Conservation (phyloP, 2,113 vertebrate genomes). For the Phrynosoma blainvillii region DNA sequence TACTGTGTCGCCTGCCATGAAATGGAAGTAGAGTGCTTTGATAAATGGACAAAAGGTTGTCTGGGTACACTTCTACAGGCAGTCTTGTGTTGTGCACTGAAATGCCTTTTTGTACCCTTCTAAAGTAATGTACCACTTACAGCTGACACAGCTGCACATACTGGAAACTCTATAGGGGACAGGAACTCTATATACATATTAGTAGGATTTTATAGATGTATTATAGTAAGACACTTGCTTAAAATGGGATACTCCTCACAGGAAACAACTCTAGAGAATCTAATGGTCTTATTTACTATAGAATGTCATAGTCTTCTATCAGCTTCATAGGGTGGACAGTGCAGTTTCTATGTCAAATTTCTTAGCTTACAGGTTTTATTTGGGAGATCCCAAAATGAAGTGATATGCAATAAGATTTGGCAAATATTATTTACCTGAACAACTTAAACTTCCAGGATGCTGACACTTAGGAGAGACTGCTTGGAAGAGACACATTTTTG, state of each 20-base stretch:
- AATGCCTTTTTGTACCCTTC: constrained; percentile 48
- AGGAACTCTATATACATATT: background rate
- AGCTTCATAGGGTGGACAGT: background rate
- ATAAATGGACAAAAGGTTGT: constrained; percentile 72
- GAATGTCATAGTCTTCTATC: background rate
- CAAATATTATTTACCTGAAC: too few species aligned
- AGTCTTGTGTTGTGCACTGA: constrained; percentile 48
- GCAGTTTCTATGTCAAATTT: background rate
- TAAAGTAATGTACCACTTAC: constrained; percentile 17
- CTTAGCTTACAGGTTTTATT: too few species aligned
- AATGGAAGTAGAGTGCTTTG: constrained; percentile 61
- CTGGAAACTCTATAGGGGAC: background rate
- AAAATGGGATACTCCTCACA: background rate
- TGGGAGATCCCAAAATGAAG: too few species aligned
- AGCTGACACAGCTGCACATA: constrained; percentile 19
- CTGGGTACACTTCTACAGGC: constrained; percentile 63
- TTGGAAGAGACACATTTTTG: too few species aligned
- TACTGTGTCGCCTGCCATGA: constrained; percentile 69
- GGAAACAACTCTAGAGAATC: background rate
- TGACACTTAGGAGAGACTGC: too few species aligned
- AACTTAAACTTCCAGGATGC: too few species aligned
- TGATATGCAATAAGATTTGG: too few species aligned
- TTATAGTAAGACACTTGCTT: background rate
- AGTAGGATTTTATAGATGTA: background rate
- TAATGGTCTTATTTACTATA: background rate